Evolutionary conservation across 2,113 vertebrate species (phyloP).

Genomic region (Cololabis saira): DNA sequence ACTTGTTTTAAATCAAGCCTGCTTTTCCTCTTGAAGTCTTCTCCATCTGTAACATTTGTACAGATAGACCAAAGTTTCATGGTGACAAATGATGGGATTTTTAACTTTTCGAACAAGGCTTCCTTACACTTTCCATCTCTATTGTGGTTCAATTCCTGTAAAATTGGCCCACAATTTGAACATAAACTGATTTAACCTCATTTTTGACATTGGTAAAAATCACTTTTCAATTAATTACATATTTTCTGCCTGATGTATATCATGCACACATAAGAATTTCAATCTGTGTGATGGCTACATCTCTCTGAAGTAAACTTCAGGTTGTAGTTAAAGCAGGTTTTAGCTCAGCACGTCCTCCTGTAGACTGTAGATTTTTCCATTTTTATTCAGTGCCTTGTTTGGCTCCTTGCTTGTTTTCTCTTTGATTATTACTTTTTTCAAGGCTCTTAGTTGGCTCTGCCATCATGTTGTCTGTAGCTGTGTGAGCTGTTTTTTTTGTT

Average conservation of each 20-base stretch:
- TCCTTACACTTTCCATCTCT: neutral
- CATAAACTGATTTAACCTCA: conserved; percentile 10
- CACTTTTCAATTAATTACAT: neutral
- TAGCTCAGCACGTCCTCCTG: no score
- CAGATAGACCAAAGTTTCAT: neutral
- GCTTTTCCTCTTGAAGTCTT: neutral
- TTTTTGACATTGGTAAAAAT: neutral
- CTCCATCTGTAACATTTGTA: no score
- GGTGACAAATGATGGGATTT: neutral
- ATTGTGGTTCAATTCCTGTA: neutral
- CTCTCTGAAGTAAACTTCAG: neutral
- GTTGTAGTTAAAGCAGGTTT: no score
- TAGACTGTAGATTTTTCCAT: no score
- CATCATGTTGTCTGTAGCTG: no score
- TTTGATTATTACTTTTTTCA: no score
- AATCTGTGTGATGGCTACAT: neutral
- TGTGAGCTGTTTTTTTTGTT: no score
- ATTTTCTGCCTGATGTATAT: neutral
- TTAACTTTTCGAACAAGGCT: neutral
- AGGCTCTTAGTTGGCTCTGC: no score
- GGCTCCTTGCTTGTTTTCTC: no score
- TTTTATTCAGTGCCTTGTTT: no score
- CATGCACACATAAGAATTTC: conserved; percentile 4
- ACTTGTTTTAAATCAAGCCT: neutral
- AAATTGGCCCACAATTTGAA: conserved; percentile 8